phyloP scores from a whole-genome alignment of 2,888 invertebrate species.

The Margaritifera margaritifera region DNA sequence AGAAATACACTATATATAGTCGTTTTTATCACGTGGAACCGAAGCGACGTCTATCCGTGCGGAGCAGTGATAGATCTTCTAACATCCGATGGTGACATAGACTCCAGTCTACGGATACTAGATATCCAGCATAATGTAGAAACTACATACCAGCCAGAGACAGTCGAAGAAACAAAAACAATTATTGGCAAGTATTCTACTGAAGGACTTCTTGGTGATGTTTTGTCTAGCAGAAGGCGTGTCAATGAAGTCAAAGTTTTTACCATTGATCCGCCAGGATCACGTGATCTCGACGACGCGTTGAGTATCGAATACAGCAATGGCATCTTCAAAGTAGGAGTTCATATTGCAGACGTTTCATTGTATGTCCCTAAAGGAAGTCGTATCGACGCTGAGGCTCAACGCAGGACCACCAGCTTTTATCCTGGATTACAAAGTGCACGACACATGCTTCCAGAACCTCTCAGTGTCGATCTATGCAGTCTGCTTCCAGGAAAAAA shows the following conservation, averaged over 20 bases:
- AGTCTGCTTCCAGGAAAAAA: slow-evolving; percentile 43
- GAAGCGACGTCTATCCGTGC: slow-evolving; percentile 16
- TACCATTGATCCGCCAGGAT: slow-evolving; percentile 48
- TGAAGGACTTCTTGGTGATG: not conserved
- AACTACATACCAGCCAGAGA: slow-evolving; percentile 14
- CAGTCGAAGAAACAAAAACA: slow-evolving; percentile 8
- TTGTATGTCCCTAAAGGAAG: slow-evolving; percentile 31
- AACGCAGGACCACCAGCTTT: slow-evolving; percentile 38
- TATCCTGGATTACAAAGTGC: slow-evolving; percentile 31
- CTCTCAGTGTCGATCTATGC: slow-evolving; percentile 40
- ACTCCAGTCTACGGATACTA: slow-evolving; percentile 16
- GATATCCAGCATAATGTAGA: slow-evolving; percentile 28
- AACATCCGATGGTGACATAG: slow-evolving; percentile 2
- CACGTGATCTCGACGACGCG: slow-evolving; percentile 50
- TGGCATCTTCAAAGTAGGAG: slow-evolving; percentile 33
- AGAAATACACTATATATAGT: slow-evolving; percentile 19
- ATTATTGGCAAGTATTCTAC: not conserved
- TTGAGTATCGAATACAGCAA: slow-evolving; percentile 31
- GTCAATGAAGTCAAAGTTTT: slow-evolving; percentile 32
- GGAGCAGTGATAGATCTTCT: slow-evolving; percentile 21
- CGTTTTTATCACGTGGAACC: slow-evolving; percentile 20
- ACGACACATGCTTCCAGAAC: slow-evolving; percentile 52
- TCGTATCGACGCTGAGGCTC: slow-evolving; percentile 47
- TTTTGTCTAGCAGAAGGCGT: slow-evolving; percentile 18
- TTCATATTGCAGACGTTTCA: slow-evolving; percentile 56